Evolutionary conservation across 2,797 vertebrate genomes (phyloP).

Genomic region (Tolypeutes matacus): DNA sequence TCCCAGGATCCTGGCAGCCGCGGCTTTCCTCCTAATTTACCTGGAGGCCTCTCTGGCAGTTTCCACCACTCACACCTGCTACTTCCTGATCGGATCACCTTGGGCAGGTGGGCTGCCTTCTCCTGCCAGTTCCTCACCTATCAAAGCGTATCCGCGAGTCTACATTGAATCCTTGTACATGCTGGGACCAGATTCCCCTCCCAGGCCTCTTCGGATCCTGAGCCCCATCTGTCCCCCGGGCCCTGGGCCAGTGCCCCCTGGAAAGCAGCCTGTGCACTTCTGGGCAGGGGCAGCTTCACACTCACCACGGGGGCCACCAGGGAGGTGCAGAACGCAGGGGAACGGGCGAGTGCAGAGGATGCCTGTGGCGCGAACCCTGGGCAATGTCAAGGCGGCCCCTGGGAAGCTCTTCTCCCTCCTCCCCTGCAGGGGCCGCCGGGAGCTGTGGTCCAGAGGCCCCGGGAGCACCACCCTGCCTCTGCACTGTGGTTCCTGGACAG

Average conservation of each 20-base stretch:
- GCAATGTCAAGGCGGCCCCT: fast-evolving
- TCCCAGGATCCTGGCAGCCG: background rate
- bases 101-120: too few species aligned
- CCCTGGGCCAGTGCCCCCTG: background rate
- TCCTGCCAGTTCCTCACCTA: background rate
- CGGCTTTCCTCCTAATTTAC: fast-evolving
- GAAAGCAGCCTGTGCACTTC: too few species aligned
- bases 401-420: fast-evolving
- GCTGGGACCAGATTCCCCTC: background rate
- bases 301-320: background rate
- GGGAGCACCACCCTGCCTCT: too few species aligned
- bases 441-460: too few species aligned
- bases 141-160: fast-evolving
- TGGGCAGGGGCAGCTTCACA: fast-evolving
- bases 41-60: background rate
- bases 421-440: fast-evolving
- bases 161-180: fast-evolving
- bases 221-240: background rate
- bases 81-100: fast-evolving
- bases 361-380: too few species aligned
- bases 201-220: too few species aligned
- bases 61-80: fast-evolving
- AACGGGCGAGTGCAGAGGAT: fast-evolving
- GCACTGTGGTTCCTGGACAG: too few species aligned
- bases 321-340: fast-evolving